Evolutionary conservation across 1,140 invertebrate species (phyloP).

Genomic region (Drosophila malerkotliana): DNA sequence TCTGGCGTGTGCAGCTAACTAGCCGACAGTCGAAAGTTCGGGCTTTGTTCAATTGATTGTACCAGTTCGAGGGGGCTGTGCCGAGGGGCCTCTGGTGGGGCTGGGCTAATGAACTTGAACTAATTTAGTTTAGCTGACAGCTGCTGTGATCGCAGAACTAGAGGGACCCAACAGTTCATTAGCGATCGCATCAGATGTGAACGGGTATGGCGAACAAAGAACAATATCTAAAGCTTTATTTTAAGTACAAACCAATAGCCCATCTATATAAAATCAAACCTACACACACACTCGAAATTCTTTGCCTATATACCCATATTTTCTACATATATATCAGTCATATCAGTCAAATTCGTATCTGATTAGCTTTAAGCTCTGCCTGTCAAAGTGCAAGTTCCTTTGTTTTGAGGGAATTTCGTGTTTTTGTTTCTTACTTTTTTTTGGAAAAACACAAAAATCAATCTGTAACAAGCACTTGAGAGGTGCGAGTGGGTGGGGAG

Average conservation of each 20-base stretch:
- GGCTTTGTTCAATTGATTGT: constrained; percentile 49
- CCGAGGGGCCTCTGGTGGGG: not conserved
- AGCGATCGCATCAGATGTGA: not conserved
- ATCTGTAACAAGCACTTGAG: constrained; percentile 35
- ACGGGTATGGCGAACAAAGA: constrained; percentile 40
- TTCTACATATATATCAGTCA: constrained; percentile 8
- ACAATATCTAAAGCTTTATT: constrained; percentile 35
- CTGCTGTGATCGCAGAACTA: constrained; percentile 17
- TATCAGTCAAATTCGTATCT: constrained; percentile 52
- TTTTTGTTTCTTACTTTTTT: constrained; percentile 29
- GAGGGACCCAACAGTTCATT: not conserved
- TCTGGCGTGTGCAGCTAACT: constrained; percentile 46
- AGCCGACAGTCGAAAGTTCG: constrained; percentile 62
- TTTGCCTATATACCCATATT: constrained; percentile 4
- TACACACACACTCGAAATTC: constrained; percentile 7
- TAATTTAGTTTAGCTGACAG: constrained; percentile 48
- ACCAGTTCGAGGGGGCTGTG: not conserved
- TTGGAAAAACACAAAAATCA: constrained; percentile 18
- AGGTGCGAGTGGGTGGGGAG: constrained; percentile 1
- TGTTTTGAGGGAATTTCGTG: constrained; percentile 45
- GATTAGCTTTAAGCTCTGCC: constrained; percentile 69
- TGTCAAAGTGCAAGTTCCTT: constrained; percentile 57
- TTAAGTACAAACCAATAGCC: constrained; percentile 42
- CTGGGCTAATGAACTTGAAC: constrained; percentile 67
- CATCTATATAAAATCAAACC: constrained; percentile 33